A percentile compares a stretch with the other conserved stretches of the same genome.
phyloP scores from a whole-genome alignment of 2,797 vertebrate genomes.

The Coregonus sp. region DNA sequence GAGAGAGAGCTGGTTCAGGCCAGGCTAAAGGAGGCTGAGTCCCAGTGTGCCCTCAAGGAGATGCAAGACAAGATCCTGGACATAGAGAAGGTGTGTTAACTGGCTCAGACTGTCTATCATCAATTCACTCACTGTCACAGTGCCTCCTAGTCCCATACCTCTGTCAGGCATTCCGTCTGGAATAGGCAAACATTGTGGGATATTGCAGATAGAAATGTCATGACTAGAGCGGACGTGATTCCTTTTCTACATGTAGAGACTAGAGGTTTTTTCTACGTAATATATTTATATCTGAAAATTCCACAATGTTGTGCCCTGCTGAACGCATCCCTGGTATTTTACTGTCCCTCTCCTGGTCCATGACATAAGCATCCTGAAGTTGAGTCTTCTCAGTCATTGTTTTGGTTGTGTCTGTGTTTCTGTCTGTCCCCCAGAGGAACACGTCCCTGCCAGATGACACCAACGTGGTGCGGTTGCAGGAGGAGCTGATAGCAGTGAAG shows the following conservation, averaged over 20 bases:
- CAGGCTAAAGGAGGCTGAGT: conserved; percentile 93
- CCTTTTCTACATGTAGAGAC: neutral
- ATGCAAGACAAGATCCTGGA: conserved; percentile 99
- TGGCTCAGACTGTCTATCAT: neutral
- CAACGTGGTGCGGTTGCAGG: conserved; percentile 91
- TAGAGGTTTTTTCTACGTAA: neutral
- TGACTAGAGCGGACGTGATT: neutral
- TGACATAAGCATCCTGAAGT: neutral
- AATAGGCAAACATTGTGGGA: neutral
- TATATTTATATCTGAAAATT: neutral
- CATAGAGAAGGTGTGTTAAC: conserved; percentile 86
- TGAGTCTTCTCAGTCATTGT: neutral
- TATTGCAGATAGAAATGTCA: neutral
- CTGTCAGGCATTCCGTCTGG: neutral
- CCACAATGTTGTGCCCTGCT: neutral
- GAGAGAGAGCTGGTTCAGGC: conserved; percentile 95
- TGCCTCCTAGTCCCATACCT: neutral
- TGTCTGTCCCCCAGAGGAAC: conserved; percentile 81
- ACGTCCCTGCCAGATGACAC: conserved; percentile 92
- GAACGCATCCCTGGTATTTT: neutral
- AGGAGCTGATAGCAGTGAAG: conserved; percentile 94
- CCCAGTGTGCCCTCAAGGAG: conserved; percentile 94
- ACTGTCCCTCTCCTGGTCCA: neutral
- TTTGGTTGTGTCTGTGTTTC: neutral
- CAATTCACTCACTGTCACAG: neutral